These are phyloP conservation scores for Adelosebastes latens DNA, from an alignment of 2,797 vertebrate species.

Conservation along the genomic window DNA sequence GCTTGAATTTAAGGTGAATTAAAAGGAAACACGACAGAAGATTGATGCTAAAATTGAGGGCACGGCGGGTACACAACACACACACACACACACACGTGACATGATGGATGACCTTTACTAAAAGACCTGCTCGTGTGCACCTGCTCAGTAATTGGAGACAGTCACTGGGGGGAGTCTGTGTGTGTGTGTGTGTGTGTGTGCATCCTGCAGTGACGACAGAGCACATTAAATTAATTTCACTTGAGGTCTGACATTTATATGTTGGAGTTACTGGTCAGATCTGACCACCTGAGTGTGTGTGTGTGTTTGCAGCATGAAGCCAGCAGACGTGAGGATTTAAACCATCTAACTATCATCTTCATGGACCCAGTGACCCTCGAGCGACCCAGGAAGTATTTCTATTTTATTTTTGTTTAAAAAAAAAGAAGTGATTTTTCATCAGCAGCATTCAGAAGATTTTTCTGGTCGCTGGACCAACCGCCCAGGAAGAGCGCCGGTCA, in stretches of 20 bases:
- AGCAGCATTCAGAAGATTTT: too few species aligned
- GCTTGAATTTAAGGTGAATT: constrained; percentile 17
- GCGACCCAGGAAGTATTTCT: too few species aligned
- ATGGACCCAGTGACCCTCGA: background rate
- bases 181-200: background rate
- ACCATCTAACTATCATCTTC: background rate
- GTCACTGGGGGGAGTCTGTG: constrained; percentile 38
- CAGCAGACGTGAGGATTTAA: background rate
- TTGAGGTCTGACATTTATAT: constrained; percentile 65
- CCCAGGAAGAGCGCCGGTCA: too few species aligned
- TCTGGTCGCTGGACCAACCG: too few species aligned
- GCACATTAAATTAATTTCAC: constrained; percentile 40
- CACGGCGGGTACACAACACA: background rate
- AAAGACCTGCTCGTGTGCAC: constrained; percentile 51
- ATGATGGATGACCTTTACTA: constrained; percentile 58
- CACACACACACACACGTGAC: background rate
- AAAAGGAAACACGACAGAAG: constrained; percentile 22
- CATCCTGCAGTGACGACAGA: constrained; percentile 14
- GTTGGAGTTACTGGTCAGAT: constrained; percentile 19
- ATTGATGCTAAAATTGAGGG: constrained; percentile 36
- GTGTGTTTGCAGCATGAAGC: background rate
- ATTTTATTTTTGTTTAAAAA: too few species aligned
- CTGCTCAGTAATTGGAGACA: constrained; percentile 63
- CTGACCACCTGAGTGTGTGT: constrained; percentile 2
- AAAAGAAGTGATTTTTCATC: too few species aligned